Evolutionary conservation across 2,113 vertebrate genomes (phyloP).

Genomic region (Corvus hawaiiensis): DNA sequence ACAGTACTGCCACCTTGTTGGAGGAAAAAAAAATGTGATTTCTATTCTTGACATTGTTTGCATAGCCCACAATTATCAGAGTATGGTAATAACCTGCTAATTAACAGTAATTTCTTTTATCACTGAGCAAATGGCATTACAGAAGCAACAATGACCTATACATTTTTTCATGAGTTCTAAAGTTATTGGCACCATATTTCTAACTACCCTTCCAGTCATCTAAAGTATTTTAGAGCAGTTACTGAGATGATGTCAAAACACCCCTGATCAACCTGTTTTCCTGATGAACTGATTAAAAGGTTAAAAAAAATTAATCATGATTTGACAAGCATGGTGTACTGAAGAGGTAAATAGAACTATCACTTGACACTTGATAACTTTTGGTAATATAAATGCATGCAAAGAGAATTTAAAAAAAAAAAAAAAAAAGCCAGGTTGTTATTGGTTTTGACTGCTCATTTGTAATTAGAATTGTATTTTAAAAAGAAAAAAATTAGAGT

Average conservation of each 20-base stretch:
- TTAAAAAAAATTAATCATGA: slow-evolving; percentile 12
- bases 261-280: neutral
- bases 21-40: slow-evolving; percentile 40
- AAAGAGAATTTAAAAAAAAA: neutral
- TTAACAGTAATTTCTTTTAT: slow-evolving; percentile 67
- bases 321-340: neutral
- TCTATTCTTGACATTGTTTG: slow-evolving; percentile 33
- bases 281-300: slow-evolving; percentile 10
- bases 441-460: neutral
- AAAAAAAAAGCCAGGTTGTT: neutral
- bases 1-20: slow-evolving; percentile 44
- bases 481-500: neutral
- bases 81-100: slow-evolving; percentile 55
- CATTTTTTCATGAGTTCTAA: slow-evolving; percentile 41
- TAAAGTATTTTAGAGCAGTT: slow-evolving; percentile 34
- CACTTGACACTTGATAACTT: neutral
- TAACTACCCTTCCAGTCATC: slow-evolving; percentile 51
- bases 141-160: slow-evolving; percentile 57
- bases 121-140: slow-evolving; percentile 35
- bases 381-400: neutral
- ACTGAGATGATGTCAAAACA: neutral
- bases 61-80: slow-evolving; percentile 59
- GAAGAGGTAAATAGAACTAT: slow-evolving; percentile 30
- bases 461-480: slow-evolving; percentile 13
- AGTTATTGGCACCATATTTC: slow-evolving; percentile 40